Conservation (phyloP, 1,140 invertebrate genomes). For the Tetramorium alpestre region DNA sequence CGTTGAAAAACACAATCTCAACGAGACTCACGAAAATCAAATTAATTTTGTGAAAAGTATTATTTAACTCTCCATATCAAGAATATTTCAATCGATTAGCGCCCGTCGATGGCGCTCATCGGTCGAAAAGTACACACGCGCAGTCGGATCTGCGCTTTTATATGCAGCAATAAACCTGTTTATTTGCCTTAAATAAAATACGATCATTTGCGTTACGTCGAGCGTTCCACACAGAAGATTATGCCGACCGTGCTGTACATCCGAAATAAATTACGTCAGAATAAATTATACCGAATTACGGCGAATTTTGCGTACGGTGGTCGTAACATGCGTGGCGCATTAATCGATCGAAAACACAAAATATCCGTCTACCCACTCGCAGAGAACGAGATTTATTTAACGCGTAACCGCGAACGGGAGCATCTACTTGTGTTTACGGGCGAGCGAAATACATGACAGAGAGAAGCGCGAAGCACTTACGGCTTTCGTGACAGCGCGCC, state of each 20-base stretch:
- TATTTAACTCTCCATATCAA: background rate
- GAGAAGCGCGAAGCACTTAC: background rate
- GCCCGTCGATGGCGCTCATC: background rate
- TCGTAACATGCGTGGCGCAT: background rate
- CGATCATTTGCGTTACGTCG: background rate
- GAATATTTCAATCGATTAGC: background rate
- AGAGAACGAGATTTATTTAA: slow-evolving; percentile 32
- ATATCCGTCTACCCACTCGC: background rate
- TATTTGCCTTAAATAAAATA: slow-evolving; percentile 32
- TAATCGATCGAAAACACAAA: background rate
- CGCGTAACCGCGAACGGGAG: background rate
- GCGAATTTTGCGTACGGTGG: background rate
- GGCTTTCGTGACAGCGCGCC: slow-evolving; percentile 24
- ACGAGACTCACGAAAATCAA: background rate
- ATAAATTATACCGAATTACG: slow-evolving; percentile 38
- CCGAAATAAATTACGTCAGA: slow-evolving; percentile 5
- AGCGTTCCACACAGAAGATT: slow-evolving; percentile 3
- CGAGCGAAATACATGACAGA: background rate
- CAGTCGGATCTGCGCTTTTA: background rate
- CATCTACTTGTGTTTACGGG: slow-evolving; percentile 1
- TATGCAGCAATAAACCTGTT: background rate
- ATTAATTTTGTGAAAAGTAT: slow-evolving; percentile 45
- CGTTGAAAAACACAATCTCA: background rate
- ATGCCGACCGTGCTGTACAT: background rate
- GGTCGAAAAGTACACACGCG: background rate